A percentile compares a stretch with the other conserved stretches of the same genome.
These are phyloP conservation scores for Plagodis dolabraria DNA, from an alignment of 2,888 invertebrate genomes.

Conservation along the genomic window DNA sequence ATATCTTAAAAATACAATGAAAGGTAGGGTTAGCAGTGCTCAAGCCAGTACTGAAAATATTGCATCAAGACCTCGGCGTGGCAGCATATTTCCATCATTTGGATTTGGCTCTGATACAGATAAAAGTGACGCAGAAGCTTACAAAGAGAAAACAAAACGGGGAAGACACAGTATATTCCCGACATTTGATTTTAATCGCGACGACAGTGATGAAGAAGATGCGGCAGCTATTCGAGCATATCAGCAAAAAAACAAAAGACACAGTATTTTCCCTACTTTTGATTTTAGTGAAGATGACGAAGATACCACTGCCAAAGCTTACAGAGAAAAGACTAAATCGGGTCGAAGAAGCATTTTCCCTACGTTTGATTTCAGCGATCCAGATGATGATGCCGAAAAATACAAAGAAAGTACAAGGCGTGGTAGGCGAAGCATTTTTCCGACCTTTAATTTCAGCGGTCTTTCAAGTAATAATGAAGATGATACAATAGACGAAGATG, in stretches of 20 bases:
- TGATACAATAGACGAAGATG: conserved; percentile 72
- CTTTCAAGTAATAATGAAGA: conserved; percentile 65
- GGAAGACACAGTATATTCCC: conserved; percentile 73
- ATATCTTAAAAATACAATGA: conserved; percentile 67
- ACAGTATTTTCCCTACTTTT: conserved; percentile 72
- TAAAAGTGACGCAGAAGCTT: conserved; percentile 60
- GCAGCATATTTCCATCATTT: conserved; percentile 71
- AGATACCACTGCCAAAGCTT: conserved; percentile 62
- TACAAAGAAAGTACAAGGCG: conserved; percentile 72
- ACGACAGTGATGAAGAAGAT: conserved; percentile 58
- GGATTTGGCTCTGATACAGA: conserved; percentile 54
- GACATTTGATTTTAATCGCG: conserved; percentile 68
- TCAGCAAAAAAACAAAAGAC: conserved; percentile 63
- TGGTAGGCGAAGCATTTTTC: conserved; percentile 75
- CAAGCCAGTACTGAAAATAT: conserved; percentile 58
- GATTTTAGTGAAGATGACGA: conserved; percentile 78
- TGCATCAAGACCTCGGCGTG: conserved; percentile 58
- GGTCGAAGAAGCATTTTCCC: conserved; percentile 75
- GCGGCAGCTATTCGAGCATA: conserved; percentile 35
- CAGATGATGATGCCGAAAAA: conserved; percentile 63
- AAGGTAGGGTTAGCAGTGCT: conserved; percentile 59
- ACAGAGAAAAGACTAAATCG: conserved; percentile 67
- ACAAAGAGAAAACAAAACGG: conserved; percentile 71
- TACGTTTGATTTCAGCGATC: conserved; percentile 73
- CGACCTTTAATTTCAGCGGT: conserved; percentile 71